Base-by-base conservation (phyloP, 2,797 vertebrate genomes). In the Amblyraja radiata region DNA sequence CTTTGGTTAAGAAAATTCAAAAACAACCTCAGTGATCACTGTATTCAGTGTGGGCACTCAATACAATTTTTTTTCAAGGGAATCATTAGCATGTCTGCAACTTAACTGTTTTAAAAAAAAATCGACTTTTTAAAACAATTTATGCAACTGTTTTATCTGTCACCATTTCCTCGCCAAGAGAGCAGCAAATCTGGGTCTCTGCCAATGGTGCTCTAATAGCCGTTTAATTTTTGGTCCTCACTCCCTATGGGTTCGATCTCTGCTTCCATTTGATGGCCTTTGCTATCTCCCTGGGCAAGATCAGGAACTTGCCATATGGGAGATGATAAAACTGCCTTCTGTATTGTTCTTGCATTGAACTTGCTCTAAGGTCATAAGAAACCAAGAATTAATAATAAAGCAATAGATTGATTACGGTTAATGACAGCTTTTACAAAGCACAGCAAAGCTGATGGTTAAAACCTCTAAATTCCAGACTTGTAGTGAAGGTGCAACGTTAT, bases 1-100 rank as follows among this genome's bases (percentile, higher is more conserved):
- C 90, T 92, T 88, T n/a, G 61, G 61, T 88, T 88, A 68, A 21
- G 84, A 88, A 88, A 88, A 88, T 88, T 76, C 39, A 76, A 92
- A 92, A 92, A 92, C 71, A 92, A 76, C 71, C 71, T 76, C 36
- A 76, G 3, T 46, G 23, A 74, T 46, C 11, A 21, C 39, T 28
- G 25, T 6, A 11, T 68, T 88, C n/a, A 88, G 84, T 36, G 63
- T 36, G 2, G 84, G n/a, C 23, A 73, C 65, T 91, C 73, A 16
- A 91, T 21, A 28, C 36, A 18, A 76, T 76, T 76, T 76, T 76
- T 28, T 76, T 74, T 28, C 18, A 74, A 46, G 10, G 23, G 68
- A 46, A 74, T 76, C 36, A 92, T 92, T 92, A 58, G 90, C 84
- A 88, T 88, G 63, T 68, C 84, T 88, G 63, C 16, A 32, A 88